Evolutionary conservation across 2,113 vertebrate species (phyloP), one percentile per base, ranked within the genome.

Genomic region (Gadus chalcogrammus): DNA sequence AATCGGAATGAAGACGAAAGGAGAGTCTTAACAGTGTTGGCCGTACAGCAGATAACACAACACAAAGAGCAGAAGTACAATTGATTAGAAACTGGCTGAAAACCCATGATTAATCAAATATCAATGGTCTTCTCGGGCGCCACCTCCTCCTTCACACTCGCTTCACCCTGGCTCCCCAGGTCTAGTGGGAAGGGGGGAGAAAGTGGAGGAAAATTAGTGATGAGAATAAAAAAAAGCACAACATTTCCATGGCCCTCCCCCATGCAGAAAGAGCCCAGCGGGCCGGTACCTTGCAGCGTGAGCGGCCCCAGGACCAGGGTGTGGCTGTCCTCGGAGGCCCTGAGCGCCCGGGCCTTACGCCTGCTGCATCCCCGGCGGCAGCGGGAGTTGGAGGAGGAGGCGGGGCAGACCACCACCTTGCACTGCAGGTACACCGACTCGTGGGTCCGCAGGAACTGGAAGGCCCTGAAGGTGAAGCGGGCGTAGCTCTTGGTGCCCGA

Each of bases 381-480:
- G 79, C 90, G 91, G 11, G 92, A 93, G n/a, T 80, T 71, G 7
- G 42, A 0, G n/a, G 80, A 82, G 0, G 61, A 78, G 16, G 79
- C 78, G 4, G 87, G 85, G 53, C 94, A 95, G 28, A 95, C 83
- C 20, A 92, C 59, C 63, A 94, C 73, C 3, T 90, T 91, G 75
- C 95, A 95, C 78, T 91, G 92, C 59, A 97, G 85, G 69, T 93
- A 94, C 66, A 95, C 91, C 0, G 81, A 75, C 3, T 84, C 63
- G 11, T 88, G 75, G 27, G 70, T 74, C n/a, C 22, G 70, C 78
- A 95, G 82, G 87, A 96, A 95, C 83, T 84, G 90, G 86, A 96
- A 97, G 77, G 93, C 79, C 0, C 58, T 87, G 71, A 95, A 96
- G 2, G 71, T 72, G 87, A 97, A 95, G 13, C 88, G 92, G 53